phyloP scores from a whole-genome alignment of 2,888 invertebrate genomes.

The Ligdia adustata region DNA sequence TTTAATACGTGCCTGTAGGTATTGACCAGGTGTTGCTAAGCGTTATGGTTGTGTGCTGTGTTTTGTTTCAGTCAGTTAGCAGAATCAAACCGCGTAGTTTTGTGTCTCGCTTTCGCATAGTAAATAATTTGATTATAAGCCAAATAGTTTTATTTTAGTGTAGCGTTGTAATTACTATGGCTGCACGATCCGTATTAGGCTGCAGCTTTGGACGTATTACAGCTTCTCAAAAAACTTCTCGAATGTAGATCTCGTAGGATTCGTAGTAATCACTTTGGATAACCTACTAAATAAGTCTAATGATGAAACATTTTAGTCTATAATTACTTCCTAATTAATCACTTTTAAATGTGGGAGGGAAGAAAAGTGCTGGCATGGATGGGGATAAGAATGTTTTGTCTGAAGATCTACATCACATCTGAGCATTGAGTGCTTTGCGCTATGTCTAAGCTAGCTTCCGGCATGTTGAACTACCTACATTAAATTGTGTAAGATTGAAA shows the following conservation, averaged over 20 bases:
- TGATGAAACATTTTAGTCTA: constrained; percentile 56
- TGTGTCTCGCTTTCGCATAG: constrained; percentile 58
- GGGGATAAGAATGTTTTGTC: constrained; percentile 38
- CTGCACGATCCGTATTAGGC: constrained; percentile 65
- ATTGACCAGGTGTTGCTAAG: too few species aligned
- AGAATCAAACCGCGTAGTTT: constrained; percentile 42
- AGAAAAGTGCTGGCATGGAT: constrained; percentile 44
- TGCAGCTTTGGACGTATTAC: constrained; percentile 68
- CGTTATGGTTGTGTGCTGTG: constrained; percentile 21
- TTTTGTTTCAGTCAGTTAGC: constrained; percentile 38
- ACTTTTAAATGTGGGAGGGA: constrained; percentile 49
- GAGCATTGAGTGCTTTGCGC: constrained; percentile 49
- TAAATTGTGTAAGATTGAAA: constrained; percentile 22
- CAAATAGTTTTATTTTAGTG: constrained; percentile 63
- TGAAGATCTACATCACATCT: constrained; percentile 35
- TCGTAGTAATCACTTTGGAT: constrained; percentile 57
- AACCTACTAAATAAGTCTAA: constrained; percentile 46
- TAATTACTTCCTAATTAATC: constrained; percentile 56
- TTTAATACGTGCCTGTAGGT: background rate
- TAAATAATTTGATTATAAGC: constrained; percentile 54
- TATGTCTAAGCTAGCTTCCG: constrained; percentile 42
- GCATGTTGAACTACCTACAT: constrained; percentile 23
- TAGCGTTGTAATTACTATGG: constrained; percentile 53
- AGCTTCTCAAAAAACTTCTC: constrained; percentile 49
- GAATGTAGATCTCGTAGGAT: constrained; percentile 60